Conservation (phyloP, 2,888 invertebrate genomes). For the Acleris laterana region DNA sequence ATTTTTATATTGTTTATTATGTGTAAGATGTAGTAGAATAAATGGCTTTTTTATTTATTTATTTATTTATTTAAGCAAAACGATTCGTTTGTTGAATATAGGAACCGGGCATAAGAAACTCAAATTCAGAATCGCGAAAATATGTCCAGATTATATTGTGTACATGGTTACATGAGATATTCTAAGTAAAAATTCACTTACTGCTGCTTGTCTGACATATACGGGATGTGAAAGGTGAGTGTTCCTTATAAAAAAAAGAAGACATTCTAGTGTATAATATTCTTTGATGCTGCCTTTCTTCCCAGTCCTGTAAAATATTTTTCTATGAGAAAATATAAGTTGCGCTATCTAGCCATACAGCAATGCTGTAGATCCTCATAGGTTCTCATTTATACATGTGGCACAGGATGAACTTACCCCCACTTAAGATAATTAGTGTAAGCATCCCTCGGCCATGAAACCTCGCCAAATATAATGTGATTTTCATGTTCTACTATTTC, state of each 20-base stretch:
- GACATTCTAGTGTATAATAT: conserved; percentile 98
- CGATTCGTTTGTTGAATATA: too few species aligned
- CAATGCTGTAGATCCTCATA: neutral
- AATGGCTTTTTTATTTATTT: too few species aligned
- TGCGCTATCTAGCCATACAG: neutral
- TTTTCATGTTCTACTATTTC: conserved; percentile 97
- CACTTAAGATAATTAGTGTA: conserved; percentile 98
- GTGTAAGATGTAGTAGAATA: too few species aligned
- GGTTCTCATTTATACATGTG: neutral
- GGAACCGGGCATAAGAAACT: too few species aligned
- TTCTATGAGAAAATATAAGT: neutral
- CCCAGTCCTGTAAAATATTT: conserved; percentile 88
- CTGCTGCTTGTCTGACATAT: conserved; percentile 98
- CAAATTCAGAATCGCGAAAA: too few species aligned
- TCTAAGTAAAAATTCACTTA: conserved; percentile 70
- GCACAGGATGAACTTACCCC: conserved; percentile 89
- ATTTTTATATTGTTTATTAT: too few species aligned
- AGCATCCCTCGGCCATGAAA: conserved; percentile 99
- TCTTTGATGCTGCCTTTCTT: conserved; percentile 90
- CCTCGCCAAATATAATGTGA: conserved; percentile 99
- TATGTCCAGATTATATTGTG: too few species aligned
- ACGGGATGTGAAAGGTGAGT: conserved; percentile 96
- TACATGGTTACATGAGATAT: too few species aligned
- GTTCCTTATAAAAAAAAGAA: conserved; percentile 97
- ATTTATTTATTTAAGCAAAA: too few species aligned